Base-by-base conservation (phyloP, 2,113 vertebrate species). In the Oryzias woworae region DNA sequence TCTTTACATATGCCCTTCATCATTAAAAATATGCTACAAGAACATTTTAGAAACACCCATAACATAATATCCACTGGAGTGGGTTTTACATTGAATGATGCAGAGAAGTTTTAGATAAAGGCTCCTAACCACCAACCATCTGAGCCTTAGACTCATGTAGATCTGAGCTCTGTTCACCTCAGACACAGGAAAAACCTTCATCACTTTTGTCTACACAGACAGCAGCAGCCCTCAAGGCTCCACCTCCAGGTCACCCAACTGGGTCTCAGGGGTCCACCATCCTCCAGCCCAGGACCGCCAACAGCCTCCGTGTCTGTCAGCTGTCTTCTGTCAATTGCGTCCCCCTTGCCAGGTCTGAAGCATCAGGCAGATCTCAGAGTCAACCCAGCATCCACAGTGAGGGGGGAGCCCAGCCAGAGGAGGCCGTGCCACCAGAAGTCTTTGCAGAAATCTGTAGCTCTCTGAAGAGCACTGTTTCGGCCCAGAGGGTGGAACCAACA, bases 221-320 rank as follows among this genome's bases (percentile, higher is more conserved):
- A 10, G 10, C 45, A 20, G 20, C 20, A 20, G 20, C 20, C 20
- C 0, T 41, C 50, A 53, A 4, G 15, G 13, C 44, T 14, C 61
- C 53, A 49, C 67, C 71, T 20, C 77, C 83, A 0, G 70, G 76
- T 47, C 57, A 71, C 2, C 52, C 77, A 8, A 36, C 0, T 69
- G 70, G 17, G 24, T 77, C 36, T 36, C 36, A 36, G 4, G 72
- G 43, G 22, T 20, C 66, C n/a, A 68, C 68, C 31, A 48, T 69
- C 47, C 13, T 62, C 4, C 67, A 66, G 50, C 43, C 71, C 5
- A 49, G 41, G 4, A 48, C 26, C 43, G 43, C 62, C 2, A 75
- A 53, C 65, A 16, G 7, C 12, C 31, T 55, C 12, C 14, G 31
- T 1, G 18, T 77, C 1, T 3, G 52, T n/a, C 53, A 50, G 48